Percentiles rank a stretch among this genome's conserved stretches.
These are phyloP conservation scores for Conger conger DNA, from an alignment of 2,113 vertebrate species.

Conservation along the genomic window DNA sequence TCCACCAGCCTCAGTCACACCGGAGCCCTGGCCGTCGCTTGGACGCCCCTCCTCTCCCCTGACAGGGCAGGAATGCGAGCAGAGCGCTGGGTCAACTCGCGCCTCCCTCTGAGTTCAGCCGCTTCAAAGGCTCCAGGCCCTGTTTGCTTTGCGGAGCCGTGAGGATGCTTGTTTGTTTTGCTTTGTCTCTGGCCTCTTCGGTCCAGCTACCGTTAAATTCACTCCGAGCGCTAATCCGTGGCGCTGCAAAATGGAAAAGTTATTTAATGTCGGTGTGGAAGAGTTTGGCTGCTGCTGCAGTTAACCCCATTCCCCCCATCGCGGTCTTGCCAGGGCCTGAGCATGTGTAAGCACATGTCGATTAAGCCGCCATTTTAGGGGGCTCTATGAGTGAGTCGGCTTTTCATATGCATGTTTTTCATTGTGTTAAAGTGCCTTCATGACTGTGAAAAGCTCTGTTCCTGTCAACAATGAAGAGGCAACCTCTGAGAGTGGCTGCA, in stretches of 20 bases:
- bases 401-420: neutral
- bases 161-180: constrained; percentile 21
- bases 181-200: constrained; percentile 24
- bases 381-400: neutral
- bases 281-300: neutral
- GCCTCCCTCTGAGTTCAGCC: constrained; percentile 18
- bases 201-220: constrained; percentile 6
- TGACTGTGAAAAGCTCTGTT: neutral
- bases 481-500: neutral
- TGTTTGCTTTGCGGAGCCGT: constrained; percentile 25
- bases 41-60: neutral
- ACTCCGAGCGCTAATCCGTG: neutral
- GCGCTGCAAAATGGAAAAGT: neutral
- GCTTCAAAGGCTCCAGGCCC: constrained; percentile 23
- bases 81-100: neutral
- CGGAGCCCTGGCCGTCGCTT: neutral
- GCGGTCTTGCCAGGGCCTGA: neutral
- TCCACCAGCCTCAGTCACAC: neutral
- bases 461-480: neutral
- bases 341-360: neutral
- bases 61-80: constrained; percentile 16
- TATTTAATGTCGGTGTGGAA: neutral
- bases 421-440: neutral
- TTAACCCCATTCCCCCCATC: neutral
- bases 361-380: neutral